Evolutionary conservation across 2,797 vertebrate species (phyloP), one percentile per base, ranked within the genome.

Genomic region (Hypotaenidia philippensis): DNA sequence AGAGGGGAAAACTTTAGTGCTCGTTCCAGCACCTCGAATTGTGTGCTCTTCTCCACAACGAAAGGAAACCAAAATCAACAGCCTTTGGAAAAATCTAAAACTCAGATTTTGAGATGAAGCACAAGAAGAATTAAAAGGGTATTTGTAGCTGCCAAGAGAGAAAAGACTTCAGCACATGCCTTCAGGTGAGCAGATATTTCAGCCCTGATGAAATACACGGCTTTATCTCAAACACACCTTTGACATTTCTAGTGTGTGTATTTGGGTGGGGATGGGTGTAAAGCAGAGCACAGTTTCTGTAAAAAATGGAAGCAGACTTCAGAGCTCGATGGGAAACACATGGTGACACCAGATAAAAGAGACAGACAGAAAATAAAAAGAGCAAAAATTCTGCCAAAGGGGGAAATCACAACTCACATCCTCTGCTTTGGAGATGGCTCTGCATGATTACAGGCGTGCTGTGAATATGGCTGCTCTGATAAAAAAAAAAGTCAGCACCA

Each of bases 281-380:
- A 95, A 90, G 94, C 87, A 91, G 90, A 95, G 80, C 90, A 79
- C 50, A 74, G 84, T 40, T 93, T 75, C 92, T 70, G 78, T 31
- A 96, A 94, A 87, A 90, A 95, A 80, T 94, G 78, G 85, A 91
- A 93, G 90, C 96, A 97, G 95, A 83, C 76, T 93, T 93, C 94
- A 89, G 95, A 96, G 91, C 83, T 93, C 47, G 6, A 95, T 93
- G 83, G 81, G 87, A 95, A 96, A 94, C 95, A 94, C 92, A 96
- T 96, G 93, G 94, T 29, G 4, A 92, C 91, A 90, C 93, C 86
- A 95, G 96, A 97, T 95, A 96, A 97, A 96, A 95, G 93, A 96
- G 83, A 94, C 92, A 95, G 88, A 85, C 83, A 88, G 63, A 70
- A 96, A 93, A 74, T 90, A 87, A 94, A 96, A 87, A 56, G 66